Base-by-base conservation (phyloP, 2,797 vertebrate genomes). In the Enteromius argenteus region DNA sequence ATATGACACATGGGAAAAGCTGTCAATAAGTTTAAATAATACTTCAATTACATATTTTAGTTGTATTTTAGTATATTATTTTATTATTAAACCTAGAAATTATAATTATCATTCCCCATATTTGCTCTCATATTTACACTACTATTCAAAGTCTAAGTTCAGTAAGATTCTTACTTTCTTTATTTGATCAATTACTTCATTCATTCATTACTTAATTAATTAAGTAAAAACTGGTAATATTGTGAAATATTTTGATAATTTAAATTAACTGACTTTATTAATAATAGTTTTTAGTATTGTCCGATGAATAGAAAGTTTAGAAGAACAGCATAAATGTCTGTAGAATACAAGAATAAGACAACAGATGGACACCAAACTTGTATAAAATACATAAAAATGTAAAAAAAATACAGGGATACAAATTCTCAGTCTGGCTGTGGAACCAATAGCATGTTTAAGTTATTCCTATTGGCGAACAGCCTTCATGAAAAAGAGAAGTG, bases 401-500 rank as follows among this genome's bases (percentile, higher is more conserved):
- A 37, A 56, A 21, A 21, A 27, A 73, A 11, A 19, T 72, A 72
- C 8, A 73, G 19, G 17, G 5, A 73, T 21, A 49, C 3, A 49
- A 21, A 73, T 21, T 21, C 6, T 67, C 14, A 42, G 30, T 66
- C 21, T 66, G 64, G 13, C 15, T 51, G 11, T 72, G 39, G 19
- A 49, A 51, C 81, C 42, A 66, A 83, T 69, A 42, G 39, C 10
- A 68, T 71, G 73, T 71, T 27, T 37, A 83, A 83, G 11, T 64
- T 49, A 60, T 84, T 81, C n/a, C 84, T 56, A 44, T 49, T 80
- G 44, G 62, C 35, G 42, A 85, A 62, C 23, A 32, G 46, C 32
- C 86, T 17, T 83, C 37, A 68, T 80, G 80, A 80, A 86, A 85
- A 88, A 87, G 83, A 88, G 85, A 87, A 84, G 82, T 89, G 44